Conservation (phyloP, 2,797 vertebrate genomes). For the Anisognathus igniventris region DNA sequence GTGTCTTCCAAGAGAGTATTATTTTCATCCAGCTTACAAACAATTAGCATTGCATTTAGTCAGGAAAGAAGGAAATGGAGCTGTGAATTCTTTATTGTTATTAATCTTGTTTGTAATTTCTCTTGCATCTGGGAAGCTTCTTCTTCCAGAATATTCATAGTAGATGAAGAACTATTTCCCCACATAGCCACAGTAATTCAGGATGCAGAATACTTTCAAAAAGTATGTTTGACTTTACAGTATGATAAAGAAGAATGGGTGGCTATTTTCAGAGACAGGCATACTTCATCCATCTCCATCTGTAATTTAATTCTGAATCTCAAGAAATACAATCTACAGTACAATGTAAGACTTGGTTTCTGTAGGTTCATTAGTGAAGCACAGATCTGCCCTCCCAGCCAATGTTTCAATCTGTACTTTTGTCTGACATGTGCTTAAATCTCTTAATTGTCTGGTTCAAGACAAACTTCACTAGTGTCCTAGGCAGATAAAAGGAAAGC, state of each 20-base stretch:
- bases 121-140: neutral
- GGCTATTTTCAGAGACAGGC: conserved; percentile 41
- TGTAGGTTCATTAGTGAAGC: conserved; percentile 9
- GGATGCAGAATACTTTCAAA: neutral
- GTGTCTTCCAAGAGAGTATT: neutral
- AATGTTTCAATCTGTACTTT: neutral
- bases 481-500: neutral
- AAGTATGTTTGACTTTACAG: conserved; percentile 20
- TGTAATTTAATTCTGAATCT: conserved; percentile 34
- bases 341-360: conserved; percentile 7
- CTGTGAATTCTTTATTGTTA: neutral
- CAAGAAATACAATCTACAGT: neutral
- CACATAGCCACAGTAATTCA: neutral
- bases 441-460: conserved; percentile 5
- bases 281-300: conserved; percentile 3
- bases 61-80: neutral
- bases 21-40: neutral
- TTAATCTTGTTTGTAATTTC: neutral
- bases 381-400: neutral
- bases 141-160: neutral
- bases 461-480: neutral
- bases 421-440: neutral
- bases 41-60: neutral
- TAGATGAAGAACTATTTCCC: neutral
- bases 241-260: conserved; percentile 43